phyloP scores from a whole-genome alignment of 2,888 invertebrate species.

The Empis livida region DNA sequence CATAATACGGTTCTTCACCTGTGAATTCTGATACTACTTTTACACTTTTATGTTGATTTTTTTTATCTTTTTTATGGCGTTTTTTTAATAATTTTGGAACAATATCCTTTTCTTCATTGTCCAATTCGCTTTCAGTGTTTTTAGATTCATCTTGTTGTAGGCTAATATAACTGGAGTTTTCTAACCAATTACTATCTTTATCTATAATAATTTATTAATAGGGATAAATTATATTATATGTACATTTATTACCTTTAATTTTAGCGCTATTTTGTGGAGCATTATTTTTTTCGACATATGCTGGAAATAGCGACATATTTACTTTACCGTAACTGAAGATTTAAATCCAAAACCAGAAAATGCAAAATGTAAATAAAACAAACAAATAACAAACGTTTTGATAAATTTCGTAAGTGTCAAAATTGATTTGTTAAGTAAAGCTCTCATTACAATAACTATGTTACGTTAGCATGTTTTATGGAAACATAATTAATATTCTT shows the following conservation, averaged over 20 bases:
- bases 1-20: conserved; percentile 40
- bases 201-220: neutral
- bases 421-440: too few relatives aligned
- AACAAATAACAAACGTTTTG: too few relatives aligned
- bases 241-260: neutral
- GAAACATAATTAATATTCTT: too few relatives aligned
- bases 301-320: conserved; percentile 17
- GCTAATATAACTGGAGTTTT: conserved; percentile 15
- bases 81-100: neutral
- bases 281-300: conserved; percentile 7
- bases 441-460: too few relatives aligned
- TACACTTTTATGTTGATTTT: conserved; percentile 3
- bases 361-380: too few relatives aligned
- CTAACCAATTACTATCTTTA: conserved; percentile 12
- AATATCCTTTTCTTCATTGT: neutral
- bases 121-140: neutral
- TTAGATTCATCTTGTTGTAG: neutral
- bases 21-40: conserved; percentile 20
- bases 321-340: too few relatives aligned
- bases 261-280: neutral
- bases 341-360: too few relatives aligned
- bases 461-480: too few relatives aligned
- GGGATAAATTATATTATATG: neutral
- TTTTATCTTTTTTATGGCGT: conserved; percentile 5
- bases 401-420: too few relatives aligned